Base-by-base conservation (phyloP, 2,797 vertebrate genomes). In the Rhinella marina region DNA sequence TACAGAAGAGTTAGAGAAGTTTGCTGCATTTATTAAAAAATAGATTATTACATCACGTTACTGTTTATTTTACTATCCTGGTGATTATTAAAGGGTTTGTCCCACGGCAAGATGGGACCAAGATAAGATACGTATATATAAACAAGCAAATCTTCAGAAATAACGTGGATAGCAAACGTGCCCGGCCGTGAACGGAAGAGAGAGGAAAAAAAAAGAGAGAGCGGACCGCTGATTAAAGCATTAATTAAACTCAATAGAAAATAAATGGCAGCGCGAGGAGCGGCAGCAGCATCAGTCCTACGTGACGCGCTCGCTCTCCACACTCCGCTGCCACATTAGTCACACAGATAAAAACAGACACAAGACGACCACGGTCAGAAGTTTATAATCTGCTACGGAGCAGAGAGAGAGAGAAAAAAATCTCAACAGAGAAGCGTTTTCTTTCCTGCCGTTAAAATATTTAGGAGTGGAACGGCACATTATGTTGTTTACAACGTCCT, bases 401-500 rank as follows among this genome's bases (percentile, higher is more conserved):
- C 25, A 17, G 77, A 19, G 16, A 16, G 19, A 23, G 19, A 19
- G 3, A 59, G 2, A 10, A n/a, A 41, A 62, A 27, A 79, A 29
- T 9, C n/a, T 72, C 14, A 57, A 59, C 23, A 32, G 54, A 57
- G 52, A 27, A 29, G 54, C 52, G 68, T 72, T 72, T 72, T 19
- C 27, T 41, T 78, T 72, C 32, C 70, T 73, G 50, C 76, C 76
- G 56, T 78, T 57, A 73, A 56, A 78, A 78, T 54, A 59, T 27
- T 29, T 32, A 32, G 78, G 57, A 41, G 16, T 25, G 25, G 56
- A 61, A 41, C 78, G 56, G 78, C 78, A 80, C 56, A 80, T 80
- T 61, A 29, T 59, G 56, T 80, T 80, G 78, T 80, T 80, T 59
- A 80, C 78, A 41, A 61, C 57, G 29, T 59, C 70, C 70, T 73